Conservation (phyloP, 2,797 vertebrate genomes). For the Chaenodraco wilsoni region DNA sequence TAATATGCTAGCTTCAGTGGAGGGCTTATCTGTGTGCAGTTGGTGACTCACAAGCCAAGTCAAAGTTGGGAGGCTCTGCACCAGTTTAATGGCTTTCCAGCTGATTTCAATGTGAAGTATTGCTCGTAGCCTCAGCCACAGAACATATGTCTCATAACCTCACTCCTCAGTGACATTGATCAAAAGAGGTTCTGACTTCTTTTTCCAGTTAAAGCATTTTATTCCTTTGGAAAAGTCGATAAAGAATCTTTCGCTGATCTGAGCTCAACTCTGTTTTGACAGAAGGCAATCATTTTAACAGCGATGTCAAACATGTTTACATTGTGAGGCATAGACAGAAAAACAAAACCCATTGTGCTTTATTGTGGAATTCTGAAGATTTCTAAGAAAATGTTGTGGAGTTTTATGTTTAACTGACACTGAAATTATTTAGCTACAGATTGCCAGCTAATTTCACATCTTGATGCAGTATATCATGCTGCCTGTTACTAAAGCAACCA, state of each 20-base stretch:
- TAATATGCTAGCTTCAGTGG: conserved; percentile 72
- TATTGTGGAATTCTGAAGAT: neutral
- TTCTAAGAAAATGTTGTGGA: neutral
- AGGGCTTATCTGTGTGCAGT: conserved; percentile 68
- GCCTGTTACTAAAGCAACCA: neutral
- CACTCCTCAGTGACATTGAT: conserved; percentile 12
- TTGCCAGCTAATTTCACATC: neutral
- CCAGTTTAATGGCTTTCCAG: conserved; percentile 64
- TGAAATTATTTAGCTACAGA: neutral
- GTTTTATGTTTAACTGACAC: neutral
- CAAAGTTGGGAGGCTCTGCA: conserved; percentile 57
- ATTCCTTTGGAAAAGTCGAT: conserved; percentile 28
- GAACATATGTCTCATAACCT: conserved; percentile 39
- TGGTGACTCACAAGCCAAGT: conserved; percentile 61
- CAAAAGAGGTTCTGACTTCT: neutral
- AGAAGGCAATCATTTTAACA: conserved; percentile 10
- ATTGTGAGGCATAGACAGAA: neutral
- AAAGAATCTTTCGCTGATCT: conserved; percentile 10
- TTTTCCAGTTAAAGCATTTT: conserved; percentile 32
- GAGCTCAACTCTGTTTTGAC: conserved; percentile 4
- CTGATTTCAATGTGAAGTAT: conserved; percentile 63
- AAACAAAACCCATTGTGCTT: neutral
- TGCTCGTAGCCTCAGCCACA: conserved; percentile 26
- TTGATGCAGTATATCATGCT: neutral
- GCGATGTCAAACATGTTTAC: conserved; percentile 1